phyloP scores from a whole-genome alignment of 2,113 vertebrate genomes.

The Okapia johnstoni region DNA sequence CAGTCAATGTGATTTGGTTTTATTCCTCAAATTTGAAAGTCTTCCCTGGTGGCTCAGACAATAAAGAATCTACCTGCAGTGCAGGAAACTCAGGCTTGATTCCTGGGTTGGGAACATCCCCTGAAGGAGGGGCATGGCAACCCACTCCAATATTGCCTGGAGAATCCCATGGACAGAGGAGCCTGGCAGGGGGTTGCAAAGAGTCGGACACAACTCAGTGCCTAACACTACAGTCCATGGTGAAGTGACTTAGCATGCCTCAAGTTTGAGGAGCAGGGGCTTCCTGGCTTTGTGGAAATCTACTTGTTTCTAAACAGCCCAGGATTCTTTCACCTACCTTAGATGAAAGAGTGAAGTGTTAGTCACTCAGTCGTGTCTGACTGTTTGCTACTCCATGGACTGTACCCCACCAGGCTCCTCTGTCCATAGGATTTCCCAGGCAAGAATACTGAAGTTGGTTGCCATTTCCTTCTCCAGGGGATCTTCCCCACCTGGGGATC shows the following conservation, averaged over 20 bases:
- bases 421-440: not conserved
- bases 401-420: not conserved
- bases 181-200: not conserved
- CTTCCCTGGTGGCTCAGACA: accelerated
- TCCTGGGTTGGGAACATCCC: not conserved
- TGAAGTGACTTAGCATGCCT: not conserved
- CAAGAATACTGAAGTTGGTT: not conserved
- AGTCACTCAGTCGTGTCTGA: not conserved
- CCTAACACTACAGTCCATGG: not conserved
- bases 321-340: not conserved
- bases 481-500: not conserved
- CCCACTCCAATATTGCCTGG: not conserved
- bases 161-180: not conserved
- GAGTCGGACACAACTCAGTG: not conserved
- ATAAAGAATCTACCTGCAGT: not conserved
- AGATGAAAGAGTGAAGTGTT: not conserved
- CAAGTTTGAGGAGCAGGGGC: not conserved
- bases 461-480: not conserved
- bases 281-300: not conserved
- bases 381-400: not conserved
- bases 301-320: not conserved
- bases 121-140: not conserved
- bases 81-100: not conserved
- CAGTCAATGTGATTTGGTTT: not conserved
- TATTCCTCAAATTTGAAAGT: not conserved